A percentile compares a stretch with the other conserved stretches of the same genome.
These are phyloP conservation scores for Spheniscus mendiculus DNA, from an alignment of 2,113 vertebrate genomes.

Conservation along the genomic window DNA sequence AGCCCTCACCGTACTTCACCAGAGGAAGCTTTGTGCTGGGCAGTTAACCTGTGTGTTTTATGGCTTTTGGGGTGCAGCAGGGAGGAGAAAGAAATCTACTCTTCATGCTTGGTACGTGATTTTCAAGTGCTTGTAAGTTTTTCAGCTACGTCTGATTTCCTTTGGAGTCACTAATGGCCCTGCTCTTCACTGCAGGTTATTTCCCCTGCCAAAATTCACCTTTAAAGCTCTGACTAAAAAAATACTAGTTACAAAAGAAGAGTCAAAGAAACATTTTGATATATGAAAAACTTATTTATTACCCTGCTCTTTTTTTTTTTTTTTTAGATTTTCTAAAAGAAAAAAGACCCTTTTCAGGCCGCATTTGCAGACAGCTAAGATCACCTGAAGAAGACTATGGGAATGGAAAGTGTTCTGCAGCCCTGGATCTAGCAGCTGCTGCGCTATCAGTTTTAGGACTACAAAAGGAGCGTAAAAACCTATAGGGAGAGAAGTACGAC, in stretches of 20 bases:
- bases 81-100: neutral
- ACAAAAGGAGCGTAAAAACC: conserved; percentile 12
- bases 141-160: neutral
- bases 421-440: neutral
- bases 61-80: neutral
- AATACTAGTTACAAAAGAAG: neutral
- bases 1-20: neutral
- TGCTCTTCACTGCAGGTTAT: neutral
- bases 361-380: neutral
- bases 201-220: conserved; percentile 6
- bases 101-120: neutral
- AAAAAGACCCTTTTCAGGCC: neutral
- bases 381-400: neutral
- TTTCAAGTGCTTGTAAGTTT: neutral
- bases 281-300: neutral
- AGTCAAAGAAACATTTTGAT: neutral
- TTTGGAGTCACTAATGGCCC: neutral
- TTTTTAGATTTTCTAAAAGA: neutral
- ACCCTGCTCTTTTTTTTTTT: neutral
- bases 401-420: neutral
- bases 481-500: neutral
- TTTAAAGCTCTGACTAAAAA: neutral
- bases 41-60: neutral
- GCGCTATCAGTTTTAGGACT: neutral
- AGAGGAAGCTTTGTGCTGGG: neutral